Base-by-base conservation (phyloP, 2,888 invertebrate genomes). In the Lypha dubia region DNA sequence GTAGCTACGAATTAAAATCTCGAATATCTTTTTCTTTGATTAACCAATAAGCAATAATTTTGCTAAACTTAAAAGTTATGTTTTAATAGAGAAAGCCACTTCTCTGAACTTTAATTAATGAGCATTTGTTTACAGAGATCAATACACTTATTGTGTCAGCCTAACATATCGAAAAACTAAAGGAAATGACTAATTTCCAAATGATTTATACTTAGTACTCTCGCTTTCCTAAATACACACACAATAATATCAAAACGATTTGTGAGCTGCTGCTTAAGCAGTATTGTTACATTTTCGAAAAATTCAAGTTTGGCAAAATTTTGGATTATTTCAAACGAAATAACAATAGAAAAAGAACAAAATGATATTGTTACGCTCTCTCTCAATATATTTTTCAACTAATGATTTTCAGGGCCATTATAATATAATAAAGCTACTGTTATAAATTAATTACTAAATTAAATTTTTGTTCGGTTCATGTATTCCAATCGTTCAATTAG, bases 371-470 rank as follows among this genome's bases (percentile, higher is more conserved):
- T 13, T 51, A 51, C 28, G 5, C 28, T 28, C 28, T 28, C 28
- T 28, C 28, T 4, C 5, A 51, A 22, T 51, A 22, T 51, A 22
- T 6, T 49, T 0, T 20, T 20, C 2, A 53, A 3, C 13, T 53
- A 35, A 17, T 74, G 13, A 38, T n/a, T 35, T 13, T 79, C 71
- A 71, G 22, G 70, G 79, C 22, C 71, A 56, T 44, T 44, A 63
- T 46, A 49, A 63, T 15, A n/a, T 41, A 15, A 41, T 44, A 15
- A 3, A 17, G 74, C 41, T 53, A 63, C 44, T 35, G 32, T 41
- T 20, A 20, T 3, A 32, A 32, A 32, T 32, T 67, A 32, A 32
- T 35, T 32, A 49, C 8, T 49, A 20, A 49, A 17, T 17, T 49
- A 20, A 49, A 3, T 49, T 49, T 9, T 9, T 49, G 9, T 49